These are phyloP conservation scores for Esperia sulphurella DNA, from an alignment of 2,888 invertebrate genomes.

Conservation along the genomic window DNA sequence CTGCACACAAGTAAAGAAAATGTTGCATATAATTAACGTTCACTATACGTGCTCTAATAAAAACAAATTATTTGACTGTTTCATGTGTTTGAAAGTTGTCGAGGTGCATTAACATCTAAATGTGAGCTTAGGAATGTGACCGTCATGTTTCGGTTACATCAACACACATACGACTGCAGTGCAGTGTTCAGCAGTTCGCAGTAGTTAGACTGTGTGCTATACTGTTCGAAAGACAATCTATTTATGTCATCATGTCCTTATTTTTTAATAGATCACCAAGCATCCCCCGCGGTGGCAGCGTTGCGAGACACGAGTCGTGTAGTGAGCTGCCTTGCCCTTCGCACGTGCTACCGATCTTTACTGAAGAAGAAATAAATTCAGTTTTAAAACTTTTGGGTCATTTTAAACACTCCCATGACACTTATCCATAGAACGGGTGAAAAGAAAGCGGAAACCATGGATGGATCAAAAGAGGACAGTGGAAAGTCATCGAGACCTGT, in stretches of 20 bases:
- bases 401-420: conserved; percentile 50
- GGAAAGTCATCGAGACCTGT: conserved; percentile 81
- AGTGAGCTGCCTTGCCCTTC: conserved; percentile 58
- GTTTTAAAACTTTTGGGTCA: background rate
- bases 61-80: conserved; percentile 23
- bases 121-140: conserved; percentile 68
- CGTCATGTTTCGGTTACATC: conserved; percentile 78
- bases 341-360: conserved; percentile 56
- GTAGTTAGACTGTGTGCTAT: conserved; percentile 50
- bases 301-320: conserved; percentile 65
- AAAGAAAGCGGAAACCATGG: conserved; percentile 48
- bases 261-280: conserved; percentile 76
- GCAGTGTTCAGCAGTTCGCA: conserved; percentile 47
- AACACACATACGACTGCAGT: conserved; percentile 49
- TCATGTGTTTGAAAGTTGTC: conserved; percentile 27
- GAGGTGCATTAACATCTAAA: conserved; percentile 66
- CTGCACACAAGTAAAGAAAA: conserved; percentile 44
- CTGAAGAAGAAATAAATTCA: conserved; percentile 3
- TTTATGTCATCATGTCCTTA: conserved; percentile 78
- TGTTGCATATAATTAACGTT: conserved; percentile 32
- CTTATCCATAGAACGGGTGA: conserved; percentile 51
- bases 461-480: conserved; percentile 57
- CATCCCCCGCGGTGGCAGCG: conserved; percentile 73
- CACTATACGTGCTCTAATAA: conserved; percentile 22
- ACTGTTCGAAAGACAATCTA: conserved; percentile 65